These are phyloP conservation scores for Actenoides hombroni DNA, from an alignment of 2,113 vertebrate genomes.

Conservation along the genomic window DNA sequence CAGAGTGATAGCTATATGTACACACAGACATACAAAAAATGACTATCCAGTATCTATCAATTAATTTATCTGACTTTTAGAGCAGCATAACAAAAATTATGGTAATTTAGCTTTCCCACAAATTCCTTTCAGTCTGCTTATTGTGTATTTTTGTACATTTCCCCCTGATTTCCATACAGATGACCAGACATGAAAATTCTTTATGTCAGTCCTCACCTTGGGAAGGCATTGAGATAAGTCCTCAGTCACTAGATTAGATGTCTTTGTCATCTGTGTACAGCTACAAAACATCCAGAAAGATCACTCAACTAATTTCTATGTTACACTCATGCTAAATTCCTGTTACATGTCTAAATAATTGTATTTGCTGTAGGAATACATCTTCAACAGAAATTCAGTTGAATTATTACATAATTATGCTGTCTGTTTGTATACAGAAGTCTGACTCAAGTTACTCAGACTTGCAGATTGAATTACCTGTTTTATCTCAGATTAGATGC, in stretches of 20 bases:
- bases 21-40: background rate
- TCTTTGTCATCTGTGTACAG: background rate
- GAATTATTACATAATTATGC: background rate
- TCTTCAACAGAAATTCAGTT: background rate
- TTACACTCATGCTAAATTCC: background rate
- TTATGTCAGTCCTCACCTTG: background rate
- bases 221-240: background rate
- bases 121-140: background rate
- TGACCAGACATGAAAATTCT: background rate
- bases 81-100: background rate
- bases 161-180: background rate
- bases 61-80: background rate
- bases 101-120: background rate
- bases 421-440: background rate
- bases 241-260: background rate
- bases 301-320: background rate
- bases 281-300: background rate
- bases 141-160: background rate
- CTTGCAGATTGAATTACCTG: background rate
- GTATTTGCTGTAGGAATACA: background rate
- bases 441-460: background rate
- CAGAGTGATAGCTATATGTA: background rate
- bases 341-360: background rate
- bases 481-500: background rate
- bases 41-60: background rate